A percentile compares a stretch with the other conserved stretches of the same genome.
Evolutionary conservation across 2,888 invertebrate genomes (phyloP).

Genomic region (Amphipoea lucens): DNA sequence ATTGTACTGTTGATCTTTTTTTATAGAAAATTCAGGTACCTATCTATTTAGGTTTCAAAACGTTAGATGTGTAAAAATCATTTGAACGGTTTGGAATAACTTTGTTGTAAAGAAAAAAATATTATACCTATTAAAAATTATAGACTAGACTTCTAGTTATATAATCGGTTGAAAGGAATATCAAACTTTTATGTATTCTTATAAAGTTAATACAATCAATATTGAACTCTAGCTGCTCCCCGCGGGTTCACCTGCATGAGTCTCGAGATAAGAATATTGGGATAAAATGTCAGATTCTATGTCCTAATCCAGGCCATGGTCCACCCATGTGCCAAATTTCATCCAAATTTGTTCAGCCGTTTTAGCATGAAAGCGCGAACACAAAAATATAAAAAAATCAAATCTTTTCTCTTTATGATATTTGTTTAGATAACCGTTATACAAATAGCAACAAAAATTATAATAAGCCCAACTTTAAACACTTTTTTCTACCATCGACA

Average conservation of each 20-base stretch:
- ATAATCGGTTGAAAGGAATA: background rate
- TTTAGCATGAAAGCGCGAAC: background rate
- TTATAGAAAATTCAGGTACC: background rate
- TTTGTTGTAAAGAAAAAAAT: background rate
- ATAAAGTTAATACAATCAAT: background rate
- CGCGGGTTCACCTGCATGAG: background rate
- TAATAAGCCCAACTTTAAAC: slow-evolving; percentile 6
- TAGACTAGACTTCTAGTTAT: background rate
- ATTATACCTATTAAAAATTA: background rate
- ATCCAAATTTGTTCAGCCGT: background rate
- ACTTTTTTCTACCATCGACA: slow-evolving; percentile 16
- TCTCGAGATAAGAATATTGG: too few relatives aligned
- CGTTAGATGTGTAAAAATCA: too few relatives aligned
- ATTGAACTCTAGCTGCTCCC: background rate
- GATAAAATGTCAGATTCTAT: background rate
- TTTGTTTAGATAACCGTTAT: background rate
- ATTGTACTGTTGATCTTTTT: too few relatives aligned
- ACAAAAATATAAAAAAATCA: background rate
- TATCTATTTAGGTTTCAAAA: background rate
- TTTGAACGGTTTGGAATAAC: background rate
- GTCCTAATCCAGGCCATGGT: background rate
- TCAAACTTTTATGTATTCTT: too few relatives aligned
- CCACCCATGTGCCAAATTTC: background rate
- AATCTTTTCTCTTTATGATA: background rate
- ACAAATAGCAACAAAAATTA: slow-evolving; percentile 4